Percentiles rank a stretch among this genome's conserved stretches.
Evolutionary conservation across 1,140 invertebrate genomes (phyloP).

Genomic region (Capitella teleta): DNA sequence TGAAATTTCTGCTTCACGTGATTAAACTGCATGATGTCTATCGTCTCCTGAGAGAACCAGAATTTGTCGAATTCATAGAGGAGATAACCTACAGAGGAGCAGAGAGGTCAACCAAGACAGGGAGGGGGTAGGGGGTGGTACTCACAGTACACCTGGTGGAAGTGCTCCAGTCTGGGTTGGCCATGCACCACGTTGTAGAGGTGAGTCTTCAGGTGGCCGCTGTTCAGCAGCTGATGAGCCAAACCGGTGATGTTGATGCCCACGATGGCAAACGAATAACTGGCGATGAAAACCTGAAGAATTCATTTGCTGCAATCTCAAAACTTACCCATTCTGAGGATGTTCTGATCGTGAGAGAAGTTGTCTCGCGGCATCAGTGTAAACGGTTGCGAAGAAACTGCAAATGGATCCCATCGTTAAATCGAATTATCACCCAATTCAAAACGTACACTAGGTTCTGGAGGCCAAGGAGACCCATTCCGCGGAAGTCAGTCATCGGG

Average conservation of each 20-base stretch:
- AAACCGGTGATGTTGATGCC: constrained; percentile 90
- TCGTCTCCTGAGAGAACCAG: constrained; percentile 81
- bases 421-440: too few species aligned
- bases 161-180: constrained; percentile 58
- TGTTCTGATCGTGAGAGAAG: constrained; percentile 79
- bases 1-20: constrained; percentile 75
- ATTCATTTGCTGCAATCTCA: too few species aligned
- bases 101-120: too few species aligned
- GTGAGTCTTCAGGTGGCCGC: constrained; percentile 76
- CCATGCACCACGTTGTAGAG: constrained; percentile 66
- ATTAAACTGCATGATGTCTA: constrained; percentile 90
- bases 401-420: too few species aligned
- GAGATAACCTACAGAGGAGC: constrained; percentile 65
- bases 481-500: constrained; percentile 93
- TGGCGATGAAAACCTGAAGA: too few species aligned
- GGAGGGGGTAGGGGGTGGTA: too few species aligned
- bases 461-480: constrained; percentile 90
- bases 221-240: constrained; percentile 66
- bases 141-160: constrained; percentile 83
- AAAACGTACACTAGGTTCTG: constrained; percentile 83
- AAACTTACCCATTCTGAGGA: constrained; percentile 67
- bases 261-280: constrained; percentile 57
- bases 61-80: constrained; percentile 88
- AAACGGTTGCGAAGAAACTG: constrained; percentile 67
- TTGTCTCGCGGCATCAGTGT: constrained; percentile 64